Base-by-base conservation (phyloP, 2,797 vertebrate genomes). In the Discoglossus pictus region DNA sequence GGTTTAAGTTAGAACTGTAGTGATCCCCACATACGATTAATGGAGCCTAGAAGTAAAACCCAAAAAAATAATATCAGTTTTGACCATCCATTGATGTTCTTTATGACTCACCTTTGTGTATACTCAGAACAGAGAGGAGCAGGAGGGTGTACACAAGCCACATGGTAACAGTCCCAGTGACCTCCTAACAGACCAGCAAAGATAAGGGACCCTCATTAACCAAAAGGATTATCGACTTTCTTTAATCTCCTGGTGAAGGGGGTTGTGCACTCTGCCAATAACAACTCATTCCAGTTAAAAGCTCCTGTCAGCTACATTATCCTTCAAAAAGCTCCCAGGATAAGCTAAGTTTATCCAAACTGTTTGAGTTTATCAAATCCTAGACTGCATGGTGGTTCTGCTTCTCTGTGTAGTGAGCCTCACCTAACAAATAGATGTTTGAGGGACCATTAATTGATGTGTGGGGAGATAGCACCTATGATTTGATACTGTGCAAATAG, bases 51-150 rank as follows among this genome's bases (percentile, higher is more conserved):
- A n/a, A n/a, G n/a, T n/a, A n/a, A n/a, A n/a, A n/a, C n/a, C n/a
- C n/a, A n/a, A n/a, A n/a, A n/a, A n/a, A n/a, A n/a, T n/a, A n/a
- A n/a, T n/a, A n/a, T n/a, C n/a, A n/a, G n/a, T n/a, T n/a, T n/a
- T n/a, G n/a, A n/a, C n/a, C n/a, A n/a, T n/a, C n/a, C n/a, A n/a
- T n/a, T n/a, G n/a, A n/a, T n/a, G n/a, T n/a, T n/a, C n/a, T n/a
- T n/a, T n/a, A n/a, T n/a, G n/a, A 93, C 93, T 85, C 82, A 91
- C 83, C 86, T 79, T 89, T 76, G 63, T 86, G 55, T 38, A 79
- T 69, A 64, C 89, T 58, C 77, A 82, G 74, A 61, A 88, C 73
- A 79, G 89, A 82, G 64, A 92, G 66, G 38, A 92, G 80, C 13
- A 79, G 16, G 63, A 84, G 74, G 76, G 80, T 87, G 80, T 56